Evolutionary conservation across 2,113 vertebrate species (phyloP).

Genomic region (Lamprologus speciosus): DNA sequence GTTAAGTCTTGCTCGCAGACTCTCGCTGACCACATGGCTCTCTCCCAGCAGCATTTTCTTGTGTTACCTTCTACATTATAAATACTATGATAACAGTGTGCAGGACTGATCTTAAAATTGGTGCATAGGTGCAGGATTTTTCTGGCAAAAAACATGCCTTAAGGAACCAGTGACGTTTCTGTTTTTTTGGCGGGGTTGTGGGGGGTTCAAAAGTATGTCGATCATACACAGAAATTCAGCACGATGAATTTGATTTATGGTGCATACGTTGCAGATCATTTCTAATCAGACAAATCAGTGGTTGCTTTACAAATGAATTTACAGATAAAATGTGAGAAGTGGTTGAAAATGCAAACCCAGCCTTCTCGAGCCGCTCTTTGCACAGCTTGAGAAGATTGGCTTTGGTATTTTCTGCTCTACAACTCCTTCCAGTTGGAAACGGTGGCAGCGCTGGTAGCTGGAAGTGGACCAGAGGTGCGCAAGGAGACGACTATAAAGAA

Average conservation of each 20-base stretch:
- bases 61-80: neutral
- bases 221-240: neutral
- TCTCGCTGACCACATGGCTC: neutral
- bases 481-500: neutral
- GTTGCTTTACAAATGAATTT: neutral
- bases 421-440: neutral
- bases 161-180: neutral
- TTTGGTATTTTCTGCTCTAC: neutral
- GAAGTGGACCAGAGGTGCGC: neutral
- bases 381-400: neutral
- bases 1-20: neutral
- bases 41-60: neutral
- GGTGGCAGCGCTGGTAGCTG: neutral
- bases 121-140: neutral
- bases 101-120: neutral
- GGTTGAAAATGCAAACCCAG: neutral
- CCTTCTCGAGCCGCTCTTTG: neutral
- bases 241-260: neutral
- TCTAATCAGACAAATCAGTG: accelerated
- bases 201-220: accelerated
- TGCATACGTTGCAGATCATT: neutral
- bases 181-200: accelerated
- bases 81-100: neutral
- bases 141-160: neutral
- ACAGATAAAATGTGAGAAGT: neutral